Percentiles rank a stretch among this genome's conserved stretches.
phyloP scores from a whole-genome alignment of 2,888 invertebrate species.

The Linnaemya tessellans region DNA sequence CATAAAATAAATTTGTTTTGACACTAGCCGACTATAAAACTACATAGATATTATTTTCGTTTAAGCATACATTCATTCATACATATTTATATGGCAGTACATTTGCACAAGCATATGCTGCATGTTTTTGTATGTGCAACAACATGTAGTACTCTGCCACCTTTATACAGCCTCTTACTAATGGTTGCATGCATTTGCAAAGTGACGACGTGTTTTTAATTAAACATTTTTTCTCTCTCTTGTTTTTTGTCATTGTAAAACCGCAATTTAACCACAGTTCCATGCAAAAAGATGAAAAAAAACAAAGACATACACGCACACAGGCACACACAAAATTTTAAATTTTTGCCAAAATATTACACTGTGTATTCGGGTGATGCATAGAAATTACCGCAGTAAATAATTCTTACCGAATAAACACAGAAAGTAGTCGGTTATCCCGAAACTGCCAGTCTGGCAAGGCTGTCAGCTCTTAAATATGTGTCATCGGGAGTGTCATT shows the following conservation, averaged over 20 bases:
- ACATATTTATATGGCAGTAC: neutral
- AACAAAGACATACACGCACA: neutral
- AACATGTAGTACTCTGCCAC: constrained; percentile 50
- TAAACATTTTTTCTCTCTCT: constrained; percentile 45
- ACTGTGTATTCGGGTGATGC: neutral
- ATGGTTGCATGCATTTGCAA: constrained; percentile 54
- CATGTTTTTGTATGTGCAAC: constrained; percentile 24
- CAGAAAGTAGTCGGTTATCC: neutral
- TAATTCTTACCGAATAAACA: neutral
- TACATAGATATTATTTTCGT: constrained; percentile 7
- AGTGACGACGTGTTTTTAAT: constrained; percentile 66
- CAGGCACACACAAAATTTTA: neutral
- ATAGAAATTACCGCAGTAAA: neutral
- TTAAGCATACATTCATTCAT: neutral
- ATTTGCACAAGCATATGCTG: neutral
- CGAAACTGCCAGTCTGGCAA: neutral
- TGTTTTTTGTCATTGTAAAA: constrained; percentile 33
- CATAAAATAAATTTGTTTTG: constrained; percentile 71
- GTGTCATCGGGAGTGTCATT: too few species aligned
- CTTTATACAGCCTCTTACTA: constrained; percentile 55
- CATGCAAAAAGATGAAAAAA: neutral
- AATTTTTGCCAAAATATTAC: constrained; percentile 20
- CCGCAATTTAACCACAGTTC: constrained; percentile 50
- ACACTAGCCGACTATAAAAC: constrained; percentile 63
- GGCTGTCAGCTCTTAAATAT: too few species aligned